Conservation (phyloP, 1,140 invertebrate genomes). For the Neocloeon triangulifer region DNA sequence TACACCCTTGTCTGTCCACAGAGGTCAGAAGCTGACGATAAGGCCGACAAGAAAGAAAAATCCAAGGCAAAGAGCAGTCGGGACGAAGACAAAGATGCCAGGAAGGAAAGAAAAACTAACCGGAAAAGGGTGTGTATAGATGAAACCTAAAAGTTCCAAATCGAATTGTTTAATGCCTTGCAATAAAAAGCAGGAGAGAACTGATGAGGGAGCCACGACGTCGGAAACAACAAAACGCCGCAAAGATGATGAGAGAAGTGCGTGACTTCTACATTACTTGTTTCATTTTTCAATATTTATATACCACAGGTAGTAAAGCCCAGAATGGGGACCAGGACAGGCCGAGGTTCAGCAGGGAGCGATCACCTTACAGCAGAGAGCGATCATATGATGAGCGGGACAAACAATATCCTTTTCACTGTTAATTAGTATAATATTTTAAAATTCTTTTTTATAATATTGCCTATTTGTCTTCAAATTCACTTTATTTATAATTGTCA, state of each 20-base stretch:
- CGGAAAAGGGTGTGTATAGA: conserved; percentile 36
- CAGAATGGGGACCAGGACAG: not conserved
- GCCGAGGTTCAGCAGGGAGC: conserved; percentile 33
- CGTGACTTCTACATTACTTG: too few species aligned
- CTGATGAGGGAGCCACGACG: too few species aligned
- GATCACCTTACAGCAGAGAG: conserved; percentile 37
- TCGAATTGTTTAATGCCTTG: too few species aligned
- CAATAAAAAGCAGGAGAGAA: too few species aligned
- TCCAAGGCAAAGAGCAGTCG: conserved; percentile 35
- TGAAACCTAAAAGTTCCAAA: too few species aligned
- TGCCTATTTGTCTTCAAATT: too few species aligned
- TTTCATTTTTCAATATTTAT: too few species aligned
- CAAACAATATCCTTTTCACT: conserved; percentile 60
- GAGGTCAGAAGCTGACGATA: conserved; percentile 26
- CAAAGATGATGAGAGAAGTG: not conserved
- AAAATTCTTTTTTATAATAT: conserved; percentile 3
- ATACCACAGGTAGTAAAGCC: too few species aligned
- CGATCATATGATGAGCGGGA: conserved; percentile 42
- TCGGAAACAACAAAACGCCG: too few species aligned
- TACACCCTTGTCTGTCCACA: conserved; percentile 14
- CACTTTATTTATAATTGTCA: conserved; percentile 3
- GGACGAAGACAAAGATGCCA: conserved; percentile 42
- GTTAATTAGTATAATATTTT: conserved; percentile 1
- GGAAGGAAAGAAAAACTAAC: conserved; percentile 49
- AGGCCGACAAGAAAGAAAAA: conserved; percentile 37